Percentiles rank a stretch among this genome's conserved stretches.
Conservation (phyloP, 2,797 vertebrate genomes). For the Lagocephalus sceleratus region DNA sequence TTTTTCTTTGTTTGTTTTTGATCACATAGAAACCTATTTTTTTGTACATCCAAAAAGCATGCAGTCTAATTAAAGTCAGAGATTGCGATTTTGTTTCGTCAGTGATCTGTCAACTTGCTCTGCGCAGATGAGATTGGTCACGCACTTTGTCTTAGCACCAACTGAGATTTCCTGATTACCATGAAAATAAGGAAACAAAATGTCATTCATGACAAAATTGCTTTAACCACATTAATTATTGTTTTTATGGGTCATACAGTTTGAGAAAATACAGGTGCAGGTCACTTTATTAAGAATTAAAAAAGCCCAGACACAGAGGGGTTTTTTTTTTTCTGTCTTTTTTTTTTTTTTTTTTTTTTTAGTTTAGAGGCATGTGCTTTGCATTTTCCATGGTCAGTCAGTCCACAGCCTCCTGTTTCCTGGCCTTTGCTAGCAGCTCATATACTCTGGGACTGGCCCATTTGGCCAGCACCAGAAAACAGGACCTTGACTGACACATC, state of each 20-base stretch:
- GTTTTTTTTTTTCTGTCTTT: constrained; percentile 25
- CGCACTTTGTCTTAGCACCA: too few species aligned
- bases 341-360: constrained; percentile 29
- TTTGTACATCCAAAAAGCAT: too few species aligned
- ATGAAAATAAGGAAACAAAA: too few species aligned
- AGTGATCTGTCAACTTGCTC: constrained; percentile 16
- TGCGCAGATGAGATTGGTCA: too few species aligned
- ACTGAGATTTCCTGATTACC: too few species aligned
- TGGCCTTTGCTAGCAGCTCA: constrained; percentile 50
- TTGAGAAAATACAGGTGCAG: constrained; percentile 12
- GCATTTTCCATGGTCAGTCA: constrained; percentile 49
- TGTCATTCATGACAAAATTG: too few species aligned
- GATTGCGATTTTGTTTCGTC: not conserved
- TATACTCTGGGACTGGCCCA: constrained; percentile 49
- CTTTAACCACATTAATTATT: too few species aligned
- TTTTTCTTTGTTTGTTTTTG: constrained; percentile 23
- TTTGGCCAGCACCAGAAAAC: constrained; percentile 55
- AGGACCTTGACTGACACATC: constrained; percentile 69
- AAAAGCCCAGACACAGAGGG: constrained; percentile 10
- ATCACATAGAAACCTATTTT: constrained; percentile 8
- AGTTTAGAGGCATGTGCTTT: constrained; percentile 37
- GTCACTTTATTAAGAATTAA: constrained; percentile 17
- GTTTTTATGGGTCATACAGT: too few species aligned
- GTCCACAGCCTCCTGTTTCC: constrained; percentile 51
- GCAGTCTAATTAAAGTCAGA: not conserved